Evolutionary conservation across 2,113 vertebrate genomes (phyloP).

Genomic region (Sphaerodactylus townsendi): DNA sequence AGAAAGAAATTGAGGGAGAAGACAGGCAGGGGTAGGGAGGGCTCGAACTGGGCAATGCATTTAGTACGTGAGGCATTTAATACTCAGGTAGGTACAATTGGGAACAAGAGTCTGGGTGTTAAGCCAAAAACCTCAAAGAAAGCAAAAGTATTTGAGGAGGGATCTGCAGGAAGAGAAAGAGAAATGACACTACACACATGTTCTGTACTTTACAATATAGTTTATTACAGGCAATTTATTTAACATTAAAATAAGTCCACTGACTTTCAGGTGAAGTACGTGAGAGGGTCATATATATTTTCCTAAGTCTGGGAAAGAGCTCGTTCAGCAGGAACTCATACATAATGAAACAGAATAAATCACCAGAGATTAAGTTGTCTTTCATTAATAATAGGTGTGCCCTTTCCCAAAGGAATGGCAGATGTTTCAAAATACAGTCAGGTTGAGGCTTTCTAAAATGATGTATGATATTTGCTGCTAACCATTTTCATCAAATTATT

Average conservation of each 20-base stretch:
- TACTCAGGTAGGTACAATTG: background rate
- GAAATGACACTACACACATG: background rate
- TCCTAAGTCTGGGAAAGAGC: background rate
- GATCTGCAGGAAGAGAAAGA: background rate
- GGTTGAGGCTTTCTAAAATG: background rate
- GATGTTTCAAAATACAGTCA: background rate
- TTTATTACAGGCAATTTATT: fast-evolving
- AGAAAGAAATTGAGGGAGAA: background rate
- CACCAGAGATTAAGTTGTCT: background rate
- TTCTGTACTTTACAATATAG: background rate
- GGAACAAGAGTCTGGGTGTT: background rate
- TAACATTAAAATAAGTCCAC: background rate
- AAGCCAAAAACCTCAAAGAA: background rate
- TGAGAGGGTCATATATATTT: slow-evolving; percentile 17
- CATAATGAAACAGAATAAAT: background rate
- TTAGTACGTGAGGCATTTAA: background rate
- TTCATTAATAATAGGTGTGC: background rate
- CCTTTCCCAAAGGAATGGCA: background rate
- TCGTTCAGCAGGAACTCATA: background rate
- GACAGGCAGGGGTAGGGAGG: background rate
- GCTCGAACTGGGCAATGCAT: background rate
- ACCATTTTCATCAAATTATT: background rate
- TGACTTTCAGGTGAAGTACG: background rate
- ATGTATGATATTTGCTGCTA: background rate
- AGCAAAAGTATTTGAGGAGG: background rate